Evolutionary conservation across 1,140 invertebrate genomes (phyloP).

Genomic region (Lamellibrachia luymesi): DNA sequence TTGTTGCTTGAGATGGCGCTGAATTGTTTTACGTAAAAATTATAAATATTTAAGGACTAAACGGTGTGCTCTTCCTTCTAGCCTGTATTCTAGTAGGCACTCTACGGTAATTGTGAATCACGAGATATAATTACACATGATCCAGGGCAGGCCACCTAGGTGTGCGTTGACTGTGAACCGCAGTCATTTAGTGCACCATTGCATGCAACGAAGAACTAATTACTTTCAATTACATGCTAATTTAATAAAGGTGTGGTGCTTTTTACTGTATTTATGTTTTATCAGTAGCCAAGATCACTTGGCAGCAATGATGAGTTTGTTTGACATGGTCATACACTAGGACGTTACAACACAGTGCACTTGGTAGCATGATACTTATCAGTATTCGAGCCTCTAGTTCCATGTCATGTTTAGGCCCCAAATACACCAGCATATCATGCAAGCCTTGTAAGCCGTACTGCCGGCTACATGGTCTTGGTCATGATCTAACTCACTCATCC

Average conservation of each 20-base stretch:
- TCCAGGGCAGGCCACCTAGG: not conserved
- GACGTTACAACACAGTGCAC: not conserved
- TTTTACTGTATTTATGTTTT: not conserved
- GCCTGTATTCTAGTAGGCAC: not conserved
- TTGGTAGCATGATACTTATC: not conserved
- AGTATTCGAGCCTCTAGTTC: not conserved
- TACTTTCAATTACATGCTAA: conserved; percentile 5
- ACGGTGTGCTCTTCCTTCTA: not conserved
- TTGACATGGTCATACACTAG: not conserved
- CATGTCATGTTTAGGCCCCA: not conserved
- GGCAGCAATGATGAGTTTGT: not conserved
- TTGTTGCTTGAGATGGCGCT: not conserved
- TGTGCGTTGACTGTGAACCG: not conserved
- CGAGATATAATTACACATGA: not conserved
- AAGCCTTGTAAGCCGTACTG: not conserved
- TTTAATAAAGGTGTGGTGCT: not conserved
- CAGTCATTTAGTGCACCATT: not conserved
- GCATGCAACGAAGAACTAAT: not conserved
- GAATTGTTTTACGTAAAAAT: not conserved
- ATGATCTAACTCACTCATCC: not conserved
- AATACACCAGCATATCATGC: not conserved
- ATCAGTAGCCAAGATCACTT: not conserved
- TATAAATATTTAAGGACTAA: not conserved
- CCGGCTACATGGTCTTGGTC: not conserved
- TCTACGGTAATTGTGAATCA: not conserved